Percentiles rank a stretch among this genome's conserved stretches.
Conservation (phyloP, 2,113 vertebrate species). For the Cinclus cinclus region DNA sequence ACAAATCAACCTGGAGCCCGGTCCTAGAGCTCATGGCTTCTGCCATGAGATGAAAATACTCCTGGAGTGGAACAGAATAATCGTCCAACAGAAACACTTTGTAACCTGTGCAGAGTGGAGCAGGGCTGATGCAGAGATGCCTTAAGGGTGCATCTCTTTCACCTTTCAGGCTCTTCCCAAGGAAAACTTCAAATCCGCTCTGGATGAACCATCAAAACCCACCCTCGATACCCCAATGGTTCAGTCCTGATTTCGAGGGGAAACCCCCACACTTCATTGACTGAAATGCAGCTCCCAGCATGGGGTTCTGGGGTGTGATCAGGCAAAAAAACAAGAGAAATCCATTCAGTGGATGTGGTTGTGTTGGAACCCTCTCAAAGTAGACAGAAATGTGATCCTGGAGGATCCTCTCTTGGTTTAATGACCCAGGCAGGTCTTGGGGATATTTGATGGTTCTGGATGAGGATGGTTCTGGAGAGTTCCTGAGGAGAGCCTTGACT, state of each 20-base stretch:
- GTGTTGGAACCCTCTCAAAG: not conserved
- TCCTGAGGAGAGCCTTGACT: not conserved
- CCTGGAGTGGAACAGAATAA: not conserved
- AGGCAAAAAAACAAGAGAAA: not conserved
- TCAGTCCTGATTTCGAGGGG: not conserved
- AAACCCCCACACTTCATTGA: not conserved
- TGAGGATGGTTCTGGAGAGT: not conserved
- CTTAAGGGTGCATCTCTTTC: not conserved
- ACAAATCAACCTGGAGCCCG: not conserved
- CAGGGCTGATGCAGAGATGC: not conserved
- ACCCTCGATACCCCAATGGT: rapidly evolving
- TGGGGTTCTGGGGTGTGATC: not conserved
- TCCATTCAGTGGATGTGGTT: not conserved
- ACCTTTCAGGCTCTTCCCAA: not conserved
- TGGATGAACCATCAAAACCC: not conserved
- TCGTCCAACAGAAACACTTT: not conserved
- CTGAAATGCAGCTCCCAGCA: not conserved
- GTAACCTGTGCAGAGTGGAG: not conserved
- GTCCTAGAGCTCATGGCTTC: not conserved
- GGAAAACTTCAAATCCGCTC: not conserved
- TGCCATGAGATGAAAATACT: not conserved
- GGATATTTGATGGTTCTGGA: not conserved
- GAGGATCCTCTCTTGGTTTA: not conserved
- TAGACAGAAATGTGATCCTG: not conserved
- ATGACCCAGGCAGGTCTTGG: not conserved